Evolutionary conservation across 2,797 vertebrate genomes (phyloP).

Genomic region (Pangasius larnaudii): DNA sequence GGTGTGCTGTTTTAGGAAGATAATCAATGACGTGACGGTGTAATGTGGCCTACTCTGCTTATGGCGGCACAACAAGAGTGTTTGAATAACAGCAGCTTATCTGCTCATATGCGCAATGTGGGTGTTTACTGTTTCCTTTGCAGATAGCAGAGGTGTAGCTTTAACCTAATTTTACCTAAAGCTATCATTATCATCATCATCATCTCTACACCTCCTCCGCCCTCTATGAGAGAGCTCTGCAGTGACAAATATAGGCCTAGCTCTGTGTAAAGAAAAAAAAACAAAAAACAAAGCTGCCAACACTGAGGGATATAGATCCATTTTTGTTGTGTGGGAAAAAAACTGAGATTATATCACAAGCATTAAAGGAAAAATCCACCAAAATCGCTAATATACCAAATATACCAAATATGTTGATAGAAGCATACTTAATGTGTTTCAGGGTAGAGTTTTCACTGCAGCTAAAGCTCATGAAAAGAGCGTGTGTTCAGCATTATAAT

Average conservation of each 20-base stretch:
- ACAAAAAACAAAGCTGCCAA: not conserved
- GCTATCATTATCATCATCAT: conserved; percentile 8
- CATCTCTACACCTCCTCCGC: not conserved
- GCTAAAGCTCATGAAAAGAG: not conserved
- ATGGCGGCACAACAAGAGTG: not conserved
- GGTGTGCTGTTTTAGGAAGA: not conserved
- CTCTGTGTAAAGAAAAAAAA: not conserved
- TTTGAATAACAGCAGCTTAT: not conserved
- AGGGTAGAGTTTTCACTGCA: not conserved
- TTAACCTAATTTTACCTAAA: conserved; percentile 16
- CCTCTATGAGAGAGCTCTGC: not conserved
- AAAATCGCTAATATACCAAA: not conserved
- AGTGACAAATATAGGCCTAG: not conserved
- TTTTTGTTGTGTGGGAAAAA: not conserved
- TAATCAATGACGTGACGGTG: not conserved
- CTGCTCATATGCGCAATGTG: not conserved
- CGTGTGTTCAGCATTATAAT: not conserved
- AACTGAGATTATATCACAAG: not conserved
- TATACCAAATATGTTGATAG: too few species aligned
- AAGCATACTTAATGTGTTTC: not conserved
- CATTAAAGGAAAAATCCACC: not conserved
- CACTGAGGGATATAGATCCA: not conserved
- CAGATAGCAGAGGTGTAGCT: not conserved
- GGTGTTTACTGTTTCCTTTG: conserved; percentile 1
- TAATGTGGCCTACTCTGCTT: not conserved